Conservation (phyloP, 2,797 vertebrate genomes). For the Leptoclinus maculatus region DNA sequence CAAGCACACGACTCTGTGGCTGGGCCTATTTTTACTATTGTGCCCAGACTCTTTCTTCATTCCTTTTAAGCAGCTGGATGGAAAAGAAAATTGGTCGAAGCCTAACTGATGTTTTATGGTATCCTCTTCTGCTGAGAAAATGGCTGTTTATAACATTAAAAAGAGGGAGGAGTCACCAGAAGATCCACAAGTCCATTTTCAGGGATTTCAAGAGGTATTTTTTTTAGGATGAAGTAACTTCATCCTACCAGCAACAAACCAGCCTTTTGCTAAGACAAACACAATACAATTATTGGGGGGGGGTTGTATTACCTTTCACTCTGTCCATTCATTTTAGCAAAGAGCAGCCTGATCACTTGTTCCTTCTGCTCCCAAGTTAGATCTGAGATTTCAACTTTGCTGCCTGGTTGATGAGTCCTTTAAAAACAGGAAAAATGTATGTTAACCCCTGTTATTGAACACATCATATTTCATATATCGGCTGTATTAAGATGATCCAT, state of each 20-base stretch:
- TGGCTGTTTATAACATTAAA: slow-evolving; percentile 84
- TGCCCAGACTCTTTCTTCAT: slow-evolving; percentile 82
- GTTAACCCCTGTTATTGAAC: background rate
- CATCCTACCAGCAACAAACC: too few species aligned
- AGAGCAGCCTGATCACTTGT: slow-evolving; percentile 87
- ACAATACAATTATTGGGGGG: slow-evolving; percentile 8
- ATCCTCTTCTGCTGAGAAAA: slow-evolving; percentile 83
- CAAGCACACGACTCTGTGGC: slow-evolving; percentile 83
- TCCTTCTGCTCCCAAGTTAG: slow-evolving; percentile 95
- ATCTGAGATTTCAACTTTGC: slow-evolving; percentile 86
- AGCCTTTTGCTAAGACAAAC: slow-evolving; percentile 36
- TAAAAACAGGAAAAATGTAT: slow-evolving; percentile 37
- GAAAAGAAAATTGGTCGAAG: slow-evolving; percentile 84
- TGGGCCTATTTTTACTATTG: slow-evolving; percentile 85
- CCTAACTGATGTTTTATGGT: slow-evolving; percentile 85
- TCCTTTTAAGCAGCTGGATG: slow-evolving; percentile 82
- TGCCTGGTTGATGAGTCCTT: slow-evolving; percentile 83
- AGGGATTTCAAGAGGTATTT: slow-evolving; percentile 47
- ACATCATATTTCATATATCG: background rate
- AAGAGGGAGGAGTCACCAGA: slow-evolving; percentile 79
- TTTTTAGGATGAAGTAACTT: slow-evolving; percentile 50
- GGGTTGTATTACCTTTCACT: slow-evolving; percentile 77
- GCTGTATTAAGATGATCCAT: background rate
- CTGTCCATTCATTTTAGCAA: slow-evolving; percentile 91
- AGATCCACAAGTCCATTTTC: slow-evolving; percentile 53